Evolutionary conservation across 2,888 invertebrate genomes (phyloP), one percentile per base, ranked within the genome.

Genomic region (Euzophera pinguis): DNA sequence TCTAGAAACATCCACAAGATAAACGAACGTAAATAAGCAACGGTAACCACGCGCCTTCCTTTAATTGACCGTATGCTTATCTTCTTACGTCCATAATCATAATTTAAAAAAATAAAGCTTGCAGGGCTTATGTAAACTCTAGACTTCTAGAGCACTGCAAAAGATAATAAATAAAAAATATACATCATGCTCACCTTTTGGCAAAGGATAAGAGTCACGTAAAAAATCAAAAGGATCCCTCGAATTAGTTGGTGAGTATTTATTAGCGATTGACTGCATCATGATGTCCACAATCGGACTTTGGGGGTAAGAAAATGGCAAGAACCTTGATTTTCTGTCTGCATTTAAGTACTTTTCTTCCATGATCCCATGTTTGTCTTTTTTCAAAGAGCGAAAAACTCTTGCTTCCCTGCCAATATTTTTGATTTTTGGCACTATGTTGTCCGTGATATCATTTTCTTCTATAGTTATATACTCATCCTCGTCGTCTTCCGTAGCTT

Each of bases 161-260:
- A n/a, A n/a, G n/a, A n/a, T n/a, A n/a, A n/a, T n/a, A n/a, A n/a
- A n/a, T n/a, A n/a, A n/a, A n/a, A n/a, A n/a, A n/a, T n/a, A n/a
- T n/a, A 22, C 22, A 22, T 5, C 5, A 22, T 22, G 47, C 74
- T 73, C 71, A 90, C 90, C 90, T 79, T 84, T 85, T 8, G 90
- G 87, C 53, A 87, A 61, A 13, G 86, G 81, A 59, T 87, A 90
- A 0, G 75, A 61, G 58, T 90, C 90, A 4, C 88, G 68, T 9
- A 90, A 65, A 61, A 89, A 82, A 56, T 88, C 89, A 52, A 89
- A 85, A 0, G 83, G 82, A 58, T 90, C 88, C 17, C 71, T 77
- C 1, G 73, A 59, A 50, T 81, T 73, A 1, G 62, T 64, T 3
- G 84, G 83, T 0, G 67, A 63, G 56, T 83, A 81, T 51, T 81